Evolutionary conservation across 2,888 invertebrate genomes (phyloP).

Genomic region (Asteroscopus sphinx): DNA sequence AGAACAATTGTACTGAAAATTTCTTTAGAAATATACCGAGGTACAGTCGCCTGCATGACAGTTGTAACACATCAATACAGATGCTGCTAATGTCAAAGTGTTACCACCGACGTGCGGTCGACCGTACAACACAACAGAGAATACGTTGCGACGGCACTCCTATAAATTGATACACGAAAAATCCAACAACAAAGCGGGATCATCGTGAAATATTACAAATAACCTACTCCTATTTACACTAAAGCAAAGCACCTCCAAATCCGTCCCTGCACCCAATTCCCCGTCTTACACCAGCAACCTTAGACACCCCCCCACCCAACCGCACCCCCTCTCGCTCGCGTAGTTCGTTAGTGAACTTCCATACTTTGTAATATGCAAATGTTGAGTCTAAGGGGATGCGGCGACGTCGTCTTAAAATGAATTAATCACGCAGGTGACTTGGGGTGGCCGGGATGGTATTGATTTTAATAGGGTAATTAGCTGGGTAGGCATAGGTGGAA

Average conservation of each 20-base stretch:
- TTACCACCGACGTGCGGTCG: too few species aligned
- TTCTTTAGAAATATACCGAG: too few species aligned
- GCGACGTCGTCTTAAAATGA: constrained; percentile 88
- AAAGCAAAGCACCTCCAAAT: constrained; percentile 45
- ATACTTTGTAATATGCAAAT: constrained; percentile 90
- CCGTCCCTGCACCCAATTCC: constrained; percentile 84
- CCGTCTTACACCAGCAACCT: constrained; percentile 87
- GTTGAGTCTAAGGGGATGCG: constrained; percentile 81
- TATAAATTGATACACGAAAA: too few species aligned
- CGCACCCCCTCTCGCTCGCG: constrained; percentile 61
- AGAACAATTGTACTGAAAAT: too few species aligned
- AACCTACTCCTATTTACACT: neutral
- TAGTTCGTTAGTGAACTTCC: constrained; percentile 88
- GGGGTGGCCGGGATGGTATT: constrained; percentile 52
- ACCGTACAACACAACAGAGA: too few species aligned
- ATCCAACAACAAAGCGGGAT: too few species aligned
- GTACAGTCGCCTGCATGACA: too few species aligned
- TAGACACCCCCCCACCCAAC: constrained; percentile 69
- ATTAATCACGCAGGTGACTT: constrained; percentile 88
- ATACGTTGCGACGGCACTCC: too few species aligned
- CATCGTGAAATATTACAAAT: neutral
- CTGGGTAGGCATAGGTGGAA: constrained; percentile 2
- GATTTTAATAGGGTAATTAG: constrained; percentile 56
- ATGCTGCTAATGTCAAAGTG: too few species aligned
- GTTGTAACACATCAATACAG: too few species aligned